Percentiles rank a stretch among this genome's conserved stretches.
These are phyloP conservation scores for Dasyornis broadbenti DNA, from an alignment of 2,113 vertebrate genomes.

Conservation along the genomic window DNA sequence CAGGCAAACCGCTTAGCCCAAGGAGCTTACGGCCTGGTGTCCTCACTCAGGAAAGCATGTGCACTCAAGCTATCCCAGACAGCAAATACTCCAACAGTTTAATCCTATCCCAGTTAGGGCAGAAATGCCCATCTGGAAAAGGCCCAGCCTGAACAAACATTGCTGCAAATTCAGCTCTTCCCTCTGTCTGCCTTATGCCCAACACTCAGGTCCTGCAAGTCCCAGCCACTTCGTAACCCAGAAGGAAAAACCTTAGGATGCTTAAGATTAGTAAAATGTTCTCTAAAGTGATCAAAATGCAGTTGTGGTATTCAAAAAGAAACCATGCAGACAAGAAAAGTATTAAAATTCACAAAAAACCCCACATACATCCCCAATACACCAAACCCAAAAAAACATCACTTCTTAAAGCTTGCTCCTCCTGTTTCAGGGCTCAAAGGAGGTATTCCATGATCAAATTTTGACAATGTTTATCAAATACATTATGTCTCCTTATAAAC, in stretches of 20 bases:
- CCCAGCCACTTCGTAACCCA: not conserved
- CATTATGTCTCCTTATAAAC: not conserved
- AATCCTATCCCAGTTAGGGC: not conserved
- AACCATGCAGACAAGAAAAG: not conserved
- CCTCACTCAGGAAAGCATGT: not conserved
- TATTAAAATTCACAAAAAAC: not conserved
- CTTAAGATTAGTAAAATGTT: not conserved
- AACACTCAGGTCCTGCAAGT: not conserved
- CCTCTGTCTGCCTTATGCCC: not conserved
- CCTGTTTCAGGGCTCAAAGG: not conserved
- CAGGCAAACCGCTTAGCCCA: not conserved
- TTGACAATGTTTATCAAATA: not conserved
- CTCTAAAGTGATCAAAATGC: not conserved
- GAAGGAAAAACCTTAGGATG: not conserved
- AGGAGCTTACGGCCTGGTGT: not conserved
- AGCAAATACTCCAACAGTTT: not conserved
- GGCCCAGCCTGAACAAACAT: not conserved
- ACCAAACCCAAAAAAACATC: not conserved
- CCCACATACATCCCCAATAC: not conserved
- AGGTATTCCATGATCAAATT: not conserved
- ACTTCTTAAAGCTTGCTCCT: not conserved
- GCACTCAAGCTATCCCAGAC: not conserved
- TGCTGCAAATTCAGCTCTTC: not conserved
- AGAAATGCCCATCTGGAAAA: not conserved
- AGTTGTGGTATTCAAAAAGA: not conserved